Conservation (phyloP, 2,113 vertebrate species). For the Tachycineta bicolor region DNA sequence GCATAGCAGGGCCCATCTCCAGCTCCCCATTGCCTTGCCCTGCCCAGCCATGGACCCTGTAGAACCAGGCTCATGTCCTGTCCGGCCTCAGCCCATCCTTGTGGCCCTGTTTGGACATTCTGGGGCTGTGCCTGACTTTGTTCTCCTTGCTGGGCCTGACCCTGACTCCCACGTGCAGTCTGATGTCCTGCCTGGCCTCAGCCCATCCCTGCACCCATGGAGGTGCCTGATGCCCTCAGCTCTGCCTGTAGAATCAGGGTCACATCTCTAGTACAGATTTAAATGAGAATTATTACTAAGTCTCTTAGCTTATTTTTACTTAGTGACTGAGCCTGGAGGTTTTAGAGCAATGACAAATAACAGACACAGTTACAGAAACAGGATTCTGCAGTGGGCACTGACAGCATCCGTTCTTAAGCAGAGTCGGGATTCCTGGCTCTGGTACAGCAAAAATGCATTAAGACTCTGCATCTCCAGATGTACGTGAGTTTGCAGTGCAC, state of each 20-base stretch:
- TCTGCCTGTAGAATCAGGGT: background rate
- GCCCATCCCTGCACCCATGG: background rate
- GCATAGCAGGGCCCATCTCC: rapidly evolving
- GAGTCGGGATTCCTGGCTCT: background rate
- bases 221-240: background rate
- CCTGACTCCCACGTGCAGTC: rapidly evolving
- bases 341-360: background rate
- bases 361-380: background rate
- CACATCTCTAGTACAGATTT: background rate
- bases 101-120: background rate
- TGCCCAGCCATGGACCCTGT: background rate
- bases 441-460: background rate
- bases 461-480: background rate
- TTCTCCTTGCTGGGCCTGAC: background rate
- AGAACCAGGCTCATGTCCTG: background rate
- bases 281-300: background rate
- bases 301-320: background rate
- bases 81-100: background rate
- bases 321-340: background rate
- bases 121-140: background rate
- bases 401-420: background rate
- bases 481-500: background rate
- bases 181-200: background rate
- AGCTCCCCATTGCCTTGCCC: background rate
- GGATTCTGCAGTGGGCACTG: background rate